A percentile compares a stretch with the other conserved stretches of the same genome.
Conservation (phyloP, 2,797 vertebrate genomes). For the Nyctibius grandis region DNA sequence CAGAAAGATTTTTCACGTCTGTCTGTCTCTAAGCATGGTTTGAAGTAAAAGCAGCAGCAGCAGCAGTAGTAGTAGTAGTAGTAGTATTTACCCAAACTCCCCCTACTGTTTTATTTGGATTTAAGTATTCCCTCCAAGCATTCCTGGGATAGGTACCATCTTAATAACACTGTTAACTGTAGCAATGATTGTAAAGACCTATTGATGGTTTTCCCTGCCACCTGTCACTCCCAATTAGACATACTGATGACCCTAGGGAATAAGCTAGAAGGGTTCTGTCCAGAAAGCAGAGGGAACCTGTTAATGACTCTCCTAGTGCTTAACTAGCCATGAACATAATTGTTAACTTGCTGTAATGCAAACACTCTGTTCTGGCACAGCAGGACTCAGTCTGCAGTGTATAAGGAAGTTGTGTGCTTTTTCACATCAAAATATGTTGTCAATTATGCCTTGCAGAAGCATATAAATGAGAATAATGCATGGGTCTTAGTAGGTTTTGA, state of each 20-base stretch:
- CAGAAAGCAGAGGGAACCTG: background rate
- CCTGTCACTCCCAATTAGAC: background rate
- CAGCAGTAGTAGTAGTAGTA: no score
- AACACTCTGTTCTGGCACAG: background rate
- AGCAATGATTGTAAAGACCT: background rate
- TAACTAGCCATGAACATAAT: background rate
- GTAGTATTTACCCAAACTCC: background rate
- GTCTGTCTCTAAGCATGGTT: background rate
- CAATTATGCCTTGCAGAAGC: background rate
- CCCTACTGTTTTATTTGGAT: background rate
- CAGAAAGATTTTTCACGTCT: background rate
- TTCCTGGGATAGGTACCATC: background rate
- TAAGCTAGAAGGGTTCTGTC: background rate
- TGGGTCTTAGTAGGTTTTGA: background rate
- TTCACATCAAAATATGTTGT: background rate
- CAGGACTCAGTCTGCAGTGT: background rate
- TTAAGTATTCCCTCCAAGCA: background rate
- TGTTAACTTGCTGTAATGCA: background rate
- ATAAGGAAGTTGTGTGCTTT: background rate
- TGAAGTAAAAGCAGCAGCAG: background rate
- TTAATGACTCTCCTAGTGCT: slow-evolving; percentile 10
- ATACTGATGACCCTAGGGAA: background rate
- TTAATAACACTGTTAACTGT: background rate
- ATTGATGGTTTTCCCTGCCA: background rate
- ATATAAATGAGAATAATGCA: background rate